Conservation (phyloP, 2,113 vertebrate genomes). For the Toxotes jaculatrix region DNA sequence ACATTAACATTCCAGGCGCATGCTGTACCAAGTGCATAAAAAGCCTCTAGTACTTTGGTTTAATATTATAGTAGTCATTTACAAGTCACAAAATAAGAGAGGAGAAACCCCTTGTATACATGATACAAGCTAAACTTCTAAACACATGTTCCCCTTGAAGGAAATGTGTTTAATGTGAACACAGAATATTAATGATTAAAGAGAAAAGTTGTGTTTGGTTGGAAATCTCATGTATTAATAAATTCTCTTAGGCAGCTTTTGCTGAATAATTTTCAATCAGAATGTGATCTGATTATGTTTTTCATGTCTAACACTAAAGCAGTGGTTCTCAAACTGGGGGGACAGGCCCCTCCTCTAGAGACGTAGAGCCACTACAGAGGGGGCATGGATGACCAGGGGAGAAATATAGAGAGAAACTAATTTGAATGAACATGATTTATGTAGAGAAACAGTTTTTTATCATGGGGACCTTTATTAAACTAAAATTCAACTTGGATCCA, state of each 20-base stretch:
- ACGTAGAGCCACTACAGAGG: too few species aligned
- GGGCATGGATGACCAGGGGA: too few species aligned
- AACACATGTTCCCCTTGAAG: not conserved
- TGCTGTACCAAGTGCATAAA: not conserved
- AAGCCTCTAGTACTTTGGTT: not conserved
- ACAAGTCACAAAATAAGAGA: not conserved
- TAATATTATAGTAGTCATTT: constrained; percentile 1
- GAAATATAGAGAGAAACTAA: too few species aligned
- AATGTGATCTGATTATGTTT: constrained; percentile 33
- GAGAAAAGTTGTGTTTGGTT: constrained; percentile 15
- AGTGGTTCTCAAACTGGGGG: too few species aligned
- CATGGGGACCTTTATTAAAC: too few species aligned
- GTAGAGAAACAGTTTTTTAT: too few species aligned
- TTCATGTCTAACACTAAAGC: constrained; percentile 29
- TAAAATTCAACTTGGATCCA: too few species aligned
- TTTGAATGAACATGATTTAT: too few species aligned
- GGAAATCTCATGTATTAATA: constrained; percentile 36
- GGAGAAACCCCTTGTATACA: not conserved
- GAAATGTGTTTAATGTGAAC: not conserved
- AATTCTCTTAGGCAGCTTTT: constrained; percentile 9
- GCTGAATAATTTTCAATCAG: constrained; percentile 17
- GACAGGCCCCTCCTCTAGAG: too few species aligned
- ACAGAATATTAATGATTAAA: constrained; percentile 25
- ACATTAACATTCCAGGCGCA: not conserved
- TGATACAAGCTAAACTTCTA: not conserved